These are phyloP conservation scores for Aurelia sp. DNA, from an alignment of 30 jellyfish, hydroid and myxozoan genomes.

Conservation along the genomic window DNA sequence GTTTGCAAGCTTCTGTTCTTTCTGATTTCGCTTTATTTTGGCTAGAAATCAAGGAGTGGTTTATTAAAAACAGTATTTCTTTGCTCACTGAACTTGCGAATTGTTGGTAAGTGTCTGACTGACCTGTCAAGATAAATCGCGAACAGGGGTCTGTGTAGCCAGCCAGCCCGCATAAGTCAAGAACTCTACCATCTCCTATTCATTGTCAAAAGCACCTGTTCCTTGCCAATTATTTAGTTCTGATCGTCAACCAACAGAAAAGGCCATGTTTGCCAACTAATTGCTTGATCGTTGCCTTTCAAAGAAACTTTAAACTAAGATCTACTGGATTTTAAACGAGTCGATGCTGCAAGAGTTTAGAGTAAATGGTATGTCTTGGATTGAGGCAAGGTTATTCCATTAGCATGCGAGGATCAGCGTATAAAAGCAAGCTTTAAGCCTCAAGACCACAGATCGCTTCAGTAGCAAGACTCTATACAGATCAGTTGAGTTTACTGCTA, in stretches of 20 bases:
- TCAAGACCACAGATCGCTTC: neutral
- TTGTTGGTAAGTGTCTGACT: no score
- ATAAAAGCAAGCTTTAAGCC: neutral
- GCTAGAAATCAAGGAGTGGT: no score
- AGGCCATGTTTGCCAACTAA: slow-evolving; percentile 51
- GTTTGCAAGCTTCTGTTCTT: no score
- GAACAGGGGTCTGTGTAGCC: no score
- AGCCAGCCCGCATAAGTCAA: slow-evolving; percentile 33
- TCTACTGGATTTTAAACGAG: neutral
- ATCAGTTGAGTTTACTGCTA: neutral
- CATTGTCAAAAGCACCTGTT: slow-evolving; percentile 54
- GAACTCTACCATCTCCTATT: slow-evolving; percentile 18
- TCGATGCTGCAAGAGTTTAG: no score
- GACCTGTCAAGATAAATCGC: no score
- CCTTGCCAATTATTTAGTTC: slow-evolving; percentile 47
- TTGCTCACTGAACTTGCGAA: no score
- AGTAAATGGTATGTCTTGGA: no score
- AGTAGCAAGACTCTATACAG: neutral
- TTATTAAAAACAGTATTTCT: no score
- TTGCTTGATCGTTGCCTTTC: slow-evolving; percentile 24
- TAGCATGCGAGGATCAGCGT: neutral
- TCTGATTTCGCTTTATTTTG: no score
- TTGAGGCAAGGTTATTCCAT: neutral
- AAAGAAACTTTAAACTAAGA: neutral
- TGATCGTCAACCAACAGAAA: slow-evolving; percentile 44